Conservation (phyloP, 1,140 invertebrate genomes). For the Apis mellifera region DNA sequence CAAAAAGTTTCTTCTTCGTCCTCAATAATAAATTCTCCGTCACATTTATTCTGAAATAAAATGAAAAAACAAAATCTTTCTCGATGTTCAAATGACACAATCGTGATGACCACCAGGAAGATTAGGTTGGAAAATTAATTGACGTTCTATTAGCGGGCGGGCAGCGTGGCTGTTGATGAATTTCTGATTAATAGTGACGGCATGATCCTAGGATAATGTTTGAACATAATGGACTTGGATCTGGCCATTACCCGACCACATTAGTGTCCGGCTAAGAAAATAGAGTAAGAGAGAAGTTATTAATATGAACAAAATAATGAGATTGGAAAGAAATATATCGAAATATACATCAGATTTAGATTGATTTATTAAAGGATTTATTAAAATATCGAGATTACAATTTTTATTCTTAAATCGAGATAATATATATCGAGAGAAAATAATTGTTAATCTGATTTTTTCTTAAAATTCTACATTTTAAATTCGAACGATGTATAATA, state of each 20-base stretch:
- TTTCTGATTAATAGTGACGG: constrained; percentile 39
- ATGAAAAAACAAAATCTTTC: background rate
- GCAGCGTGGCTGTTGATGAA: constrained; percentile 8
- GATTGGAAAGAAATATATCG: background rate
- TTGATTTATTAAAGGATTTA: too few species aligned
- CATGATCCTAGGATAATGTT: constrained; percentile 30
- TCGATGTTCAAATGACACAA: background rate
- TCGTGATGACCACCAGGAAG: too few species aligned
- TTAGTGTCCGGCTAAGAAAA: constrained; percentile 29
- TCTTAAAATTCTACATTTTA: background rate
- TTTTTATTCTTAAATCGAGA: too few species aligned
- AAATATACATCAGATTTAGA: too few species aligned
- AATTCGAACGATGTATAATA: background rate
- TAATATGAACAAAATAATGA: background rate
- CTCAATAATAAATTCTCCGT: background rate
- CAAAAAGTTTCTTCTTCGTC: background rate
- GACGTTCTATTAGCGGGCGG: constrained; percentile 17
- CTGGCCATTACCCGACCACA: constrained; percentile 19
- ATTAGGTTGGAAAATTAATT: constrained; percentile 19
- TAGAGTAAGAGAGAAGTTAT: background rate
- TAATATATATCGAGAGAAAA: too few species aligned
- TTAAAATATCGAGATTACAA: too few species aligned
- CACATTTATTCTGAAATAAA: too few species aligned
- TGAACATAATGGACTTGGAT: constrained; percentile 40
- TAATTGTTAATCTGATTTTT: too few species aligned